Evolutionary conservation across 2,888 invertebrate species (phyloP).

Genomic region (Lobophora halterata): DNA sequence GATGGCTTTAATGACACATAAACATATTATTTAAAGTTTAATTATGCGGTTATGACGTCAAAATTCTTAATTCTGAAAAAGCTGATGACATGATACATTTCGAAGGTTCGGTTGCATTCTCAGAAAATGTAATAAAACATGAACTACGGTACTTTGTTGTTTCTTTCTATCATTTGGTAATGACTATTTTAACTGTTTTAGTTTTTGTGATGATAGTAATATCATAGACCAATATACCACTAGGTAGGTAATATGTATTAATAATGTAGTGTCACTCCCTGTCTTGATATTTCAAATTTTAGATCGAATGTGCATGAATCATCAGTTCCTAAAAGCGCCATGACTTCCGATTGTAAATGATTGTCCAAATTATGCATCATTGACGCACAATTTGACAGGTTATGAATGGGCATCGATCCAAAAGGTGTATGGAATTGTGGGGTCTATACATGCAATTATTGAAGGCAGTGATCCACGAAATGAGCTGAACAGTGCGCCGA

Average conservation of each 20-base stretch:
- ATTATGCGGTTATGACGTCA: slow-evolving; percentile 30
- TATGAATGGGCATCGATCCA: slow-evolving; percentile 38
- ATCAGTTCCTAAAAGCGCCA: slow-evolving; percentile 28
- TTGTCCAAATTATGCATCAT: slow-evolving; percentile 47
- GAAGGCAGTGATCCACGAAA: slow-evolving; percentile 64
- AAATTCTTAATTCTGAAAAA: slow-evolving; percentile 20
- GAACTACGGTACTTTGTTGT: too few species aligned
- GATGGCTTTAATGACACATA: slow-evolving; percentile 40
- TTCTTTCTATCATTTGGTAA: too few species aligned
- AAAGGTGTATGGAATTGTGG: slow-evolving; percentile 42
- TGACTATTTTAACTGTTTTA: neutral
- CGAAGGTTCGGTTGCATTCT: slow-evolving; percentile 7
- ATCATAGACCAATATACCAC: too few species aligned
- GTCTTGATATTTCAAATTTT: too few species aligned
- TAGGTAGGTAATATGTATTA: too few species aligned
- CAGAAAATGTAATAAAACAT: neutral
- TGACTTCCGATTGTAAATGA: slow-evolving; percentile 44
- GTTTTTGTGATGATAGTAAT: too few species aligned
- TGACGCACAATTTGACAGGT: slow-evolving; percentile 57
- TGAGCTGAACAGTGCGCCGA: slow-evolving; percentile 44
- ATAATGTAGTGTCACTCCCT: too few species aligned
- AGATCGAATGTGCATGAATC: slow-evolving; percentile 19
- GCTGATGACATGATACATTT: slow-evolving; percentile 19
- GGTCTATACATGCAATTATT: slow-evolving; percentile 55
- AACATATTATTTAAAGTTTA: slow-evolving; percentile 23